Conservation (phyloP, 1,140 invertebrate species). For the Archegozetes longisetosus region DNA sequence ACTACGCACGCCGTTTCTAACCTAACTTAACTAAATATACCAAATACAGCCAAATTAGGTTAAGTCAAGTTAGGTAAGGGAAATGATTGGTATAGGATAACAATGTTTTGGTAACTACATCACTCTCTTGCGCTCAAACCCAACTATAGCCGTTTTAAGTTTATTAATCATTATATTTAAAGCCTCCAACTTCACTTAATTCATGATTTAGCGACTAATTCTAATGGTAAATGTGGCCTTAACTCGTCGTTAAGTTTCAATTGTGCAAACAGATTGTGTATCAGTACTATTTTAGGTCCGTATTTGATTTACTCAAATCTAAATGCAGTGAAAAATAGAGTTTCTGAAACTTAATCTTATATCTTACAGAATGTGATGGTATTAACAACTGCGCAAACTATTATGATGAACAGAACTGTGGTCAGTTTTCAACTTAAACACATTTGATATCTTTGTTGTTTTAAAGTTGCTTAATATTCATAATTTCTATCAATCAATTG, state of each 20-base stretch:
- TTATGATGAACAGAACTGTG: slow-evolving; percentile 3
- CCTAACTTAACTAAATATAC: too few relatives aligned
- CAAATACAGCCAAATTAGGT: too few relatives aligned
- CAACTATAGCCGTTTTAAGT: too few relatives aligned
- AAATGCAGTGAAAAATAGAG: too few relatives aligned
- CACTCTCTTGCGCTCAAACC: too few relatives aligned
- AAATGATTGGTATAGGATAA: too few relatives aligned
- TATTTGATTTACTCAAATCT: not conserved
- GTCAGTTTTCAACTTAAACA: not conserved
- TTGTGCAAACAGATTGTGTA: slow-evolving; percentile 10
- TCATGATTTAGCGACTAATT: not conserved
- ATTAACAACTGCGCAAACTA: slow-evolving; percentile 9
- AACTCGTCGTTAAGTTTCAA: not conserved
- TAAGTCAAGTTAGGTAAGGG: too few relatives aligned
- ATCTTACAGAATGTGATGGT: slow-evolving; percentile 11
- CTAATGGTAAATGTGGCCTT: slow-evolving; percentile 1
- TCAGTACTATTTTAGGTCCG: slow-evolving; percentile 2
- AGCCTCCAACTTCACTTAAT: too few relatives aligned
- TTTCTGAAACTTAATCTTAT: too few relatives aligned
- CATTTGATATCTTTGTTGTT: not conserved
- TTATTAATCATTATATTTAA: too few relatives aligned
- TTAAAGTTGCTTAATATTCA: not conserved
- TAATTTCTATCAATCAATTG: not conserved
- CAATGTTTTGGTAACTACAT: too few relatives aligned
- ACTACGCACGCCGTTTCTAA: too few relatives aligned